Base-by-base conservation (phyloP, 2,797 vertebrate genomes). In the Muscicapa striata region DNA sequence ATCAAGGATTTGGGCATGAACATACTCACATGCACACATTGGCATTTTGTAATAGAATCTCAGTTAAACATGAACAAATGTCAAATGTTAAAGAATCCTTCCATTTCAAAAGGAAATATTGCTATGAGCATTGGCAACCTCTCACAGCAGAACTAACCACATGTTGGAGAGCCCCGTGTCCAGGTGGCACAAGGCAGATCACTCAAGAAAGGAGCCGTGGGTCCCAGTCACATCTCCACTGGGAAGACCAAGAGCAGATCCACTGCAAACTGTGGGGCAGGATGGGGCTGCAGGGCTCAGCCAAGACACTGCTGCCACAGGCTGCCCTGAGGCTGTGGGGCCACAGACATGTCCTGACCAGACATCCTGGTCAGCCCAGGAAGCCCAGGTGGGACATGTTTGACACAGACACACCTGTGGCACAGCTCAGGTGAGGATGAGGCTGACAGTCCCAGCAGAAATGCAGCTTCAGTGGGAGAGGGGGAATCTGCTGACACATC, bases 211-310 rank as follows among this genome's bases (percentile, higher is more conserved):
- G 14, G 30, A 81, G 40, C 58, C 3, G 2, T 10, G 58, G 20
- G 38, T 32, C 29, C 15, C 29, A 54, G 23, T 15, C 51, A 29
- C 9, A 10, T 38, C 15, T 29, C 18, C 27, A 36, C 16, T 7
- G 18, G 55, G 18, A 76, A 45, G 7, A 5, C 10, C 30, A 73
- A 64, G 40, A 45, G 20, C 21, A 70, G 46, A 73, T 4, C 8
- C 13, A 7, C 12, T 26, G 24, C 0, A 0, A 6, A 52, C 7
- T 6, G 0, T 1, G 0, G 9, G 8, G 1, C 32, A 76, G 34
- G 15, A 43, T 10, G 43, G 32, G 17, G 7, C 46, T 64, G n/a
- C 24, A 72, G 66, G 68, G n/a, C 43, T 77, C 61, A 84, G 54
- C 21, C 34, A 17, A 67, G 22, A 29, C 10, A 10, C 8, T 3